Base-by-base conservation (phyloP, 2,113 vertebrate species). In the Pelvicachromis taeniatus region DNA sequence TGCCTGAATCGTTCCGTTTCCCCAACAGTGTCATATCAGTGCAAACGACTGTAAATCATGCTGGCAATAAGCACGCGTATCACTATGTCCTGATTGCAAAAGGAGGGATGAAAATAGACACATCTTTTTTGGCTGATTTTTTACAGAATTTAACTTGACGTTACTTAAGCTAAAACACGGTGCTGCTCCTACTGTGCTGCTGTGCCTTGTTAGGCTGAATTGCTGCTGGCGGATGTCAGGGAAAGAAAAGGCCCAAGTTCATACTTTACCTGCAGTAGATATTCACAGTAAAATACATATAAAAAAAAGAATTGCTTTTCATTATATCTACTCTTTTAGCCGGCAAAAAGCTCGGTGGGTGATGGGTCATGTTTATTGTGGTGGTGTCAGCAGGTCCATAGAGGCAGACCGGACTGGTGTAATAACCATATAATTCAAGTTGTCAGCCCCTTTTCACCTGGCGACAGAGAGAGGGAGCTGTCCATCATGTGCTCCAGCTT, bases 381-480 rank as follows among this genome's bases (percentile, higher is more conserved):
- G 61, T 56, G 75, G 88, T 95, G 90, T 92, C 93, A 91, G 90
- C 50, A 56, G 86, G 63, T 85, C 85, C 80, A 81, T 38, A 86
- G 56, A 90, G 82, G 78, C 82, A 77, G 48, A 87, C 80, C 42
- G 91, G 58, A 78, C 81, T n/a, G 56, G 55, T 77, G 23, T 85
- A 92, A 90, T 93, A 86, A 88, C 85, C 94, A 90, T 93, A 73
- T 94, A 88, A 95, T 94, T 94, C 68, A 85, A 92, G 87, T 91
- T 91, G 94, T 95, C 95, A 95, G 93, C 50, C 89, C 61, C 84
- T 92, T 89, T 92, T 86, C 83, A 89, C 23, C 29, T 87, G 59
- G 84, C 80, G 85, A 88, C 85, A 56, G 55, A 75, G 85, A 94
- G 88, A 88, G 87, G 81, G 87, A 89, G 70, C 91, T 88, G 88